Evolutionary conservation across 2,797 vertebrate species (phyloP).

Genomic region (Myotis daubentonii): DNA sequence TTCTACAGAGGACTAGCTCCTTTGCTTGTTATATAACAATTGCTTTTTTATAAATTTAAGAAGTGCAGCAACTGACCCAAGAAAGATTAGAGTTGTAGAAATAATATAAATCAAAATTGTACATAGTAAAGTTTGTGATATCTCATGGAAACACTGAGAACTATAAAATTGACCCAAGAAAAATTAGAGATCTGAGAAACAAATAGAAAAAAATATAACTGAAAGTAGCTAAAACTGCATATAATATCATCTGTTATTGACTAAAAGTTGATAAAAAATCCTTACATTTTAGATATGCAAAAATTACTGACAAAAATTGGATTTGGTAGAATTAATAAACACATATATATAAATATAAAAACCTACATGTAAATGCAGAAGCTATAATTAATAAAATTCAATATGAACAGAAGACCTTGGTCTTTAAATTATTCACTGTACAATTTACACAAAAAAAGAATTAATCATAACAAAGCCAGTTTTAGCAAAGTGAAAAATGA

Average conservation of each 20-base stretch:
- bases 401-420: not conserved
- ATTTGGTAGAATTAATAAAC: constrained; percentile 49
- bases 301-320: not conserved
- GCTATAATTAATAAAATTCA: not conserved
- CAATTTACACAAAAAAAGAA: not conserved
- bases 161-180: not conserved
- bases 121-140: not conserved
- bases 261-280: constrained; percentile 53
- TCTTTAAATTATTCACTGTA: constrained; percentile 42
- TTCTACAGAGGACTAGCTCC: not conserved
- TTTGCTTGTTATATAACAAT: not conserved
- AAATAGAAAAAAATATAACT: constrained; percentile 26
- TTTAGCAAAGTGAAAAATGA: constrained; percentile 31
- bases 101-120: constrained; percentile 32
- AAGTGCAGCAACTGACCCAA: not conserved
- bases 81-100: constrained; percentile 3
- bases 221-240: not conserved
- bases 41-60: not conserved
- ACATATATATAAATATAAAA: not conserved
- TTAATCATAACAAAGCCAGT: constrained; percentile 20
- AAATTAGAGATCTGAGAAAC: constrained; percentile 39
- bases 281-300: constrained; percentile 13
- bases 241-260: not conserved
- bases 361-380: not conserved
- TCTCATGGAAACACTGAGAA: not conserved